Conservation (phyloP, 2,888 invertebrate genomes). For the Reticulitermes lucifugus region DNA sequence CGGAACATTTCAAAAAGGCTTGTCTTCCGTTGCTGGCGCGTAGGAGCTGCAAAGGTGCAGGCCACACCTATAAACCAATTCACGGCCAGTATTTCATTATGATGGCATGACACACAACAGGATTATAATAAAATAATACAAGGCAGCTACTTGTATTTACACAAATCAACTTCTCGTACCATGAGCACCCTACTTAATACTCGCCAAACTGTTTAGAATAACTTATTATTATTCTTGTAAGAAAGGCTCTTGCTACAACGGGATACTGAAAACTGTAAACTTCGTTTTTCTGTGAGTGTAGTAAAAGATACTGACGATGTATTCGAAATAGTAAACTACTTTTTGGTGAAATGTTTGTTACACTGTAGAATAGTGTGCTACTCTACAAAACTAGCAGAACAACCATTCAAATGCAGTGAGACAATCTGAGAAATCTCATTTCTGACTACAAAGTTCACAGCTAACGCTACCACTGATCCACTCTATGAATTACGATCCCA, state of each 20-base stretch:
- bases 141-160: not conserved
- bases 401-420: no score
- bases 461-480: no score
- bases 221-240: not conserved
- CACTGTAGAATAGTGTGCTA: no score
- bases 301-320: no score
- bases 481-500: no score
- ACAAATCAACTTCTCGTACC: not conserved
- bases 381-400: no score
- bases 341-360: no score
- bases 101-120: not conserved
- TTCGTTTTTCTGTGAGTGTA: no score
- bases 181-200: not conserved
- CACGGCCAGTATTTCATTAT: conserved; percentile 19
- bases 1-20: not conserved
- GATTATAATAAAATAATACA: conserved; percentile 26
- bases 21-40: not conserved
- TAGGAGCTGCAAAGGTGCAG: not conserved
- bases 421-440: no score
- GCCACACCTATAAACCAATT: conserved; percentile 23
- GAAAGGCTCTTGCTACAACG: not conserved
- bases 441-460: no score
- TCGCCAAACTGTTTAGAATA: conserved; percentile 16
- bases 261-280: no score
- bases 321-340: no score